phyloP scores from a whole-genome alignment of 1,140 invertebrate genomes.

The Saccostrea echinata region DNA sequence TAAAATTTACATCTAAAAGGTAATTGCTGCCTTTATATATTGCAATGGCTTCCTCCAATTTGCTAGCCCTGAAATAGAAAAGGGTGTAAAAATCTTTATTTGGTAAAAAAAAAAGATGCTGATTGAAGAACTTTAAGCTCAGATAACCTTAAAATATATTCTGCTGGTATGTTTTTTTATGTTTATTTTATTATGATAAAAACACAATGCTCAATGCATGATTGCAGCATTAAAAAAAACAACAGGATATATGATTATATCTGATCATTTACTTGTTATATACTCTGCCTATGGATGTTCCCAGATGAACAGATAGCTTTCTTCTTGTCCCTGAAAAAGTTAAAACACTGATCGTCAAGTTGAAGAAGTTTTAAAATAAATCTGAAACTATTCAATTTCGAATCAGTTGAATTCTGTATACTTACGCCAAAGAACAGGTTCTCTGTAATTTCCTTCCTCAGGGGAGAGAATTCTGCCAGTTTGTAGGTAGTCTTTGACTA shows the following conservation, averaged over 20 bases:
- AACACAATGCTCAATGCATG: too few species aligned
- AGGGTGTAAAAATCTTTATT: too few species aligned
- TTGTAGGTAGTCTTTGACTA: constrained; percentile 84
- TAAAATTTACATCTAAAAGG: constrained; percentile 47
- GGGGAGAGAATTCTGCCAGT: constrained; percentile 65
- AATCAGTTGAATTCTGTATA: constrained; percentile 31
- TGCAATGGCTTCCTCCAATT: constrained; percentile 50
- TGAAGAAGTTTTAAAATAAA: background rate
- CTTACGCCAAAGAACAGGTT: constrained; percentile 78
- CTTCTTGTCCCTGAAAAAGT: constrained; percentile 65
- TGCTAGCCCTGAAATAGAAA: constrained; percentile 51
- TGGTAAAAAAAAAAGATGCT: too few species aligned
- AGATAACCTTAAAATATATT: too few species aligned
- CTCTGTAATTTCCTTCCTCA: constrained; percentile 66
- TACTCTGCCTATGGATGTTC: constrained; percentile 61
- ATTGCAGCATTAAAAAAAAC: too few species aligned
- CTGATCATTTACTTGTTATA: constrained; percentile 59
- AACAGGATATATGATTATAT: background rate
- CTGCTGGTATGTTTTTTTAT: too few species aligned
- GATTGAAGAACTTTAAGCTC: background rate
- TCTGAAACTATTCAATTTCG: background rate
- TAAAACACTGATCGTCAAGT: background rate
- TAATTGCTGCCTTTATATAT: constrained; percentile 56
- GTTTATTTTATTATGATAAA: too few species aligned
- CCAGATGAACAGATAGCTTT: constrained; percentile 64